A percentile compares a stretch with the other conserved stretches of the same genome.
Conservation (phyloP, 2,113 vertebrate genomes). For the Cathartes aura region DNA sequence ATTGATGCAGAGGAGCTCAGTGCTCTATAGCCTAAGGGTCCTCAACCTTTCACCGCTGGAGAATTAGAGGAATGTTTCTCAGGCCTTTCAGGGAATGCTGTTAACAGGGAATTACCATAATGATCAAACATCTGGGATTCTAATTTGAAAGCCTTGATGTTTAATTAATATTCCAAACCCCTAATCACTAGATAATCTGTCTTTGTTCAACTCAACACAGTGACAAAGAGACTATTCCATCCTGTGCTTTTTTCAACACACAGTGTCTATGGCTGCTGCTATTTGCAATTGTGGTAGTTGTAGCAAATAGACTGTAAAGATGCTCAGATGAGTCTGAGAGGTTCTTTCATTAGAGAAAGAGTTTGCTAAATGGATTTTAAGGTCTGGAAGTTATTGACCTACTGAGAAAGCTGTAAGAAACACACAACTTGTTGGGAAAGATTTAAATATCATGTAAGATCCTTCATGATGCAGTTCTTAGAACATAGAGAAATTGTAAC, state of each 20-base stretch:
- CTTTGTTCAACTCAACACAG: background rate
- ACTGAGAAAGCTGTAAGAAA: background rate
- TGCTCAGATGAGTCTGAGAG: background rate
- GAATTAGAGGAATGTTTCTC: conserved; percentile 29
- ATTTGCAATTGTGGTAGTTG: background rate
- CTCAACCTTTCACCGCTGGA: conserved; percentile 25
- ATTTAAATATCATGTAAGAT: background rate
- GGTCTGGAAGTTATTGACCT: background rate
- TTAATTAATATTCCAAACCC: conserved; percentile 60
- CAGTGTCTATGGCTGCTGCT: background rate
- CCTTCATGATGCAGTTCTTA: background rate
- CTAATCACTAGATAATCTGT: conserved; percentile 11
- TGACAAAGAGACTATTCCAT: background rate
- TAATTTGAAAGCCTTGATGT: conserved; percentile 50
- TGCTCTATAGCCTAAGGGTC: conserved; percentile 16
- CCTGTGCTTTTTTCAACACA: background rate
- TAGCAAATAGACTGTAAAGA: background rate
- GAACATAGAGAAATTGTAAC: background rate
- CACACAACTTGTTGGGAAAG: background rate
- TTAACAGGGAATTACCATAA: conserved; percentile 45
- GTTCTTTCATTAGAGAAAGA: background rate
- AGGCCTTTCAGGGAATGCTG: conserved; percentile 6
- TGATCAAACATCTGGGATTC: conserved; percentile 50
- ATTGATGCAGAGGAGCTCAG: background rate
- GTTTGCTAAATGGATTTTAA: background rate